Base-by-base conservation (phyloP, 2,113 vertebrate genomes). In the Brienomyrus brachyistius region DNA sequence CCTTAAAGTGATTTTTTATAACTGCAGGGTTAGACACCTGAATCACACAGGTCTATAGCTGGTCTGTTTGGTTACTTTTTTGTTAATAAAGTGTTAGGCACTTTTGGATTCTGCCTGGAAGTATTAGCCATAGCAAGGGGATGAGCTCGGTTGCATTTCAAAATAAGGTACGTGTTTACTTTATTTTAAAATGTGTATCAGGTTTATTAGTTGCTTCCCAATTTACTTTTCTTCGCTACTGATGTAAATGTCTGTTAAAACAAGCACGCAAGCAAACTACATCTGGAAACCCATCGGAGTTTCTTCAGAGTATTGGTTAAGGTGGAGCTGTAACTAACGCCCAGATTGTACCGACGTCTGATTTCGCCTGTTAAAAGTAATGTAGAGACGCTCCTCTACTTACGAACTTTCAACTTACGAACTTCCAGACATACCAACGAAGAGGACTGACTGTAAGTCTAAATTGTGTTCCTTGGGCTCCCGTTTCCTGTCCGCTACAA, bases 141-240 rank as follows among this genome's bases (percentile, higher is more conserved):
- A 95, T 95, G 95, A 0, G 88, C 89, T 89, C 93, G 0, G 91
- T 90, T 88, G 92, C 91, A 94, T 94, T 91, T 89, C 82, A 91
- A 10, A 88, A 77, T 80, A 86, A 91, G 56, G 95, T 95, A 92
- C 94, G 94, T 91, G 77, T 51, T 43, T 51, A 10, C 10, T 45
- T 21, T 43, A 90, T 82, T 19, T 85, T 47, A 43, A 80, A 80
- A 35, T 19, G 35, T 43, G 17, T 80, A 19, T 19, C 35, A 10
- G 27, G 31, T 59, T 59, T 74, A 31, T 74, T 27, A 43, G 13
- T 80, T 80, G 35, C 6, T 35, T 80, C 31, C 27, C 15, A 17
- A 43, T 80, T 80, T 70, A 70, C 1, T 40, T 40, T 6, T 80
- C 31, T 17, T 80, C 15, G 31, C 74, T 2, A 80, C 31, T 35